These are phyloP conservation scores for Amaurobius ferox DNA, from an alignment of 2,888 invertebrate genomes.

Conservation along the genomic window DNA sequence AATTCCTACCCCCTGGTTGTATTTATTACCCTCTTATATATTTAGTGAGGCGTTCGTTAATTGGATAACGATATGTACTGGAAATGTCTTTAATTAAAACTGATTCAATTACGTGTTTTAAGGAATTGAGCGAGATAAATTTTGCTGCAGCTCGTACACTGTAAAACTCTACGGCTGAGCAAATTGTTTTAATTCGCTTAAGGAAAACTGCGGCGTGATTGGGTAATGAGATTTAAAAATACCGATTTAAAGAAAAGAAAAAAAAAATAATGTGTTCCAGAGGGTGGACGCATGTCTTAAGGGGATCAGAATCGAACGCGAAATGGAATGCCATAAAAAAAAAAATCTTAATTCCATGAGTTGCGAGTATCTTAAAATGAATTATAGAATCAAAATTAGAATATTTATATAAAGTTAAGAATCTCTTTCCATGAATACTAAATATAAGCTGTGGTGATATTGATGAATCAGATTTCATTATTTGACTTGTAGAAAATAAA, in stretches of 20 bases:
- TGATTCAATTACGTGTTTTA: constrained; percentile 70
- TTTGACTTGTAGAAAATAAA: no score
- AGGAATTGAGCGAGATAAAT: constrained; percentile 67
- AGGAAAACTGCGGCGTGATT: constrained; percentile 50
- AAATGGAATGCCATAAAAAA: no score
- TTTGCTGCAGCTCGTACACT: constrained; percentile 50
- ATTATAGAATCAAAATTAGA: background rate
- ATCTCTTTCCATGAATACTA: no score
- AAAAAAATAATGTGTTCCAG: constrained; percentile 15
- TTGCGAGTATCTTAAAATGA: background rate
- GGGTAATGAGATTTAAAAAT: constrained; percentile 69
- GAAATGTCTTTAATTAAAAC: constrained; percentile 70
- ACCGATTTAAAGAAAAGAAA: constrained; percentile 18
- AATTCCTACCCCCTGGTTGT: constrained; percentile 34
- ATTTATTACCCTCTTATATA: constrained; percentile 70
- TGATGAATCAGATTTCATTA: no score
- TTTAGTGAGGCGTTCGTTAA: constrained; percentile 63
- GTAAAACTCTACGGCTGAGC: constrained; percentile 58
- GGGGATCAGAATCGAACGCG: constrained; percentile 6
- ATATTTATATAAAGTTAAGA: no score
- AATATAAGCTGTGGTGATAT: no score
- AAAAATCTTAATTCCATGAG: constrained; percentile 2
- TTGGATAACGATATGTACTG: constrained; percentile 72
- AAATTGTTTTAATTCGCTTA: constrained; percentile 71
- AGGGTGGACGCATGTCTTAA: constrained; percentile 1